phyloP scores from a whole-genome alignment of 2,888 invertebrate genomes.

The Drosophila mercatorum region DNA sequence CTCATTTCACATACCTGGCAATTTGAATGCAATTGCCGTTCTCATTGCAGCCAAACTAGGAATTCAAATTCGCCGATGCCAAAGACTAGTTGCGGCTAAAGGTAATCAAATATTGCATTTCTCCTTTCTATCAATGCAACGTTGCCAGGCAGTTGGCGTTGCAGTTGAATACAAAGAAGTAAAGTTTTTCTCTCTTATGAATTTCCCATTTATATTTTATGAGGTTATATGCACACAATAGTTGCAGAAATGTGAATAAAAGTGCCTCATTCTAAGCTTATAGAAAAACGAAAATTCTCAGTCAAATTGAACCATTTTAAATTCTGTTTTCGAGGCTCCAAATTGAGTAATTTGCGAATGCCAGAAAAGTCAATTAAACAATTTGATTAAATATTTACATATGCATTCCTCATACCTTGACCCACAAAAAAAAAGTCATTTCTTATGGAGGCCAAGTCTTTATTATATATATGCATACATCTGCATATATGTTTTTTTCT shows the following conservation, averaged over 20 bases:
- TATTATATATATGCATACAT: not conserved
- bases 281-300: not conserved
- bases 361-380: conserved; percentile 12
- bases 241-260: not conserved
- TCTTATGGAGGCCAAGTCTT: not conserved
- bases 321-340: not conserved
- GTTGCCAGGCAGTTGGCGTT: not conserved
- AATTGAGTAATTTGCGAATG: not conserved
- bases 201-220: not conserved
- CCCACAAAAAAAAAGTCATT: conserved; percentile 2
- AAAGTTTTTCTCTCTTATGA: not conserved
- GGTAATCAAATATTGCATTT: conserved; percentile 17
- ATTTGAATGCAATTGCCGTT: conserved; percentile 48
- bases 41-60: conserved; percentile 23
- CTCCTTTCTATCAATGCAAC: not conserved
- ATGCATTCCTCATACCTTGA: conserved; percentile 6
- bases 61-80: conserved; percentile 29
- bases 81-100: conserved; percentile 10
- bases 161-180: not conserved
- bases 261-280: not conserved
- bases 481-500: not conserved
- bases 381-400: not conserved
- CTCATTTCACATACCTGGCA: conserved; percentile 32
- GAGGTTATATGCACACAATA: not conserved
- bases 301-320: no score